These are phyloP conservation scores for Littorina saxatilis DNA, from an alignment of 1,140 invertebrate species.

Conservation along the genomic window DNA sequence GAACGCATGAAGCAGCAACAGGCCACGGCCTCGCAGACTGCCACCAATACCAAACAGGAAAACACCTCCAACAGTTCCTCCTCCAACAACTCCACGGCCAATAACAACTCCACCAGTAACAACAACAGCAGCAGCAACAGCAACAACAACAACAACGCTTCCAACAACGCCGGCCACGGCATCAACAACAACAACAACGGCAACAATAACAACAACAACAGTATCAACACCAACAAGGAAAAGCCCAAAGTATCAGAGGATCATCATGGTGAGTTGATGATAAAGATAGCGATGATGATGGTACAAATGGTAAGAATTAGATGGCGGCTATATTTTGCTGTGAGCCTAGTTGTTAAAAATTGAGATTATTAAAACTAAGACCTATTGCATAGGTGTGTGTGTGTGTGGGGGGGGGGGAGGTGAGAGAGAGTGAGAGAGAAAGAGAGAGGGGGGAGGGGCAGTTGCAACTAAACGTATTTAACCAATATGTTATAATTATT, in stretches of 20 bases:
- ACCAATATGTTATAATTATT: not conserved
- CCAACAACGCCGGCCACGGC: constrained; percentile 25
- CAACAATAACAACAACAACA: constrained; percentile 41
- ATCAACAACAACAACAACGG: constrained; percentile 33
- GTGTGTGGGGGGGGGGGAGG: no score
- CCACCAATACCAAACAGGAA: constrained; percentile 33
- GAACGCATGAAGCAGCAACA: constrained; percentile 65
- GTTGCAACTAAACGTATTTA: not conserved
- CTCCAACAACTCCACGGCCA: constrained; percentile 36
- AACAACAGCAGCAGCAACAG: constrained; percentile 40
- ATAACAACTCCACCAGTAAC: constrained; percentile 38
- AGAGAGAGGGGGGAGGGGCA: not conserved
- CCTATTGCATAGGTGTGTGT: no score
- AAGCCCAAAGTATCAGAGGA: constrained; percentile 48
- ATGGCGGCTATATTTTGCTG: no score
- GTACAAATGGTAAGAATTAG: no score
- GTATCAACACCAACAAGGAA: constrained; percentile 45
- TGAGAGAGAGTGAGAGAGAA: no score
- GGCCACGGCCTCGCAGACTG: constrained; percentile 41
- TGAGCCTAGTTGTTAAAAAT: no score
- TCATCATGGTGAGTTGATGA: constrained; percentile 34
- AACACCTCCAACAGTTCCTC: constrained; percentile 33
- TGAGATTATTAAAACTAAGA: no score
- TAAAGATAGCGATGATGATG: not conserved
- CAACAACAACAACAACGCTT: constrained; percentile 40